Base-by-base conservation (phyloP, 2,797 vertebrate species). In the Ctenopoma multispine region DNA sequence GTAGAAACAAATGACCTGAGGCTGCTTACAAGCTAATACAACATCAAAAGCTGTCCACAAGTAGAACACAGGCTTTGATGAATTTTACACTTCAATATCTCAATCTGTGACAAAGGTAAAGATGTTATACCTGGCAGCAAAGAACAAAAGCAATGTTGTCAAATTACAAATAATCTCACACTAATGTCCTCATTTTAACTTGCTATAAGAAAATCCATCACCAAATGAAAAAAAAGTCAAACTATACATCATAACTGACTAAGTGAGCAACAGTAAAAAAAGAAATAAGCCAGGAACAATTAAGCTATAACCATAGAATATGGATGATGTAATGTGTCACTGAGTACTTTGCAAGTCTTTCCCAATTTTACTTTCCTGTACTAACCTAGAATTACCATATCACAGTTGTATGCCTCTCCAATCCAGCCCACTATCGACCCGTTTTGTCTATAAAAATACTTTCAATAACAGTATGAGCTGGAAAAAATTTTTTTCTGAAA, bases 1-100 rank as follows among this genome's bases (percentile, higher is more conserved):
- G 47, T 23, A 64, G 66, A 36, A 74, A 73, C 49, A 54, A 72
- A 75, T 48, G 57, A 80, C 83, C 80, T 4, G 29, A 72, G 80
- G 80, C 66, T 63, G 41, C n/a, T 29, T 20, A 66, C n/a, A 18
- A 67, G 61, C 64, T 71, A 63, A 83, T 66, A 73, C 27, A 15
- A 29, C 2, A 20, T 29, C 63, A 69, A 64, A 68, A 56, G 36
- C 17, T 21, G 20, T 67, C 38, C 57, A 60, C 24, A 43, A 48
- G 29, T 17, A 72, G 44, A 69, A 61, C 20, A 34, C 23, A 23
- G 7, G 8, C 17, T 56, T 51, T 51, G 27, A 36, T 40, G 40
- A 27, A n/a, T 41, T 53, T 74, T 11, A 40, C 3, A 47, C n/a
- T 46, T 63, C 38, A 27, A 58, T 18, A 64, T 14, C 41, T 60